phyloP scores from a whole-genome alignment of 2,113 vertebrate genomes.

The Planiliza haematocheilus region DNA sequence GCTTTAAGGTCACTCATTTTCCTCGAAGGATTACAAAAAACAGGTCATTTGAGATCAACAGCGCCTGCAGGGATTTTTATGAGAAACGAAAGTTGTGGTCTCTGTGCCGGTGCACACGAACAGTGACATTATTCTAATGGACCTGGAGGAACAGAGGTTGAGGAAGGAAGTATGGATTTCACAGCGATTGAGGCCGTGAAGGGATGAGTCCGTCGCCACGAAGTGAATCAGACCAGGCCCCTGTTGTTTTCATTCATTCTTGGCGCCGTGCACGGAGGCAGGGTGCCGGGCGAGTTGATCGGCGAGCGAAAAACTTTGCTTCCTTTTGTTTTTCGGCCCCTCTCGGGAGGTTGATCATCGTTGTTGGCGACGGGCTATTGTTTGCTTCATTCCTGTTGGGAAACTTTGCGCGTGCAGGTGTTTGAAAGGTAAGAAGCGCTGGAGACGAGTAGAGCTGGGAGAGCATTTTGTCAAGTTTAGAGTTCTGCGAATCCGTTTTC shows the following conservation, averaged over 20 bases:
- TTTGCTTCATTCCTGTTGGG: constrained; percentile 69
- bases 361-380: constrained; percentile 52
- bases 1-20: background rate
- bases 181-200: constrained; percentile 15
- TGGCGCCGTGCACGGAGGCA: background rate
- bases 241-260: constrained; percentile 27
- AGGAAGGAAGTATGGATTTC: constrained; percentile 50
- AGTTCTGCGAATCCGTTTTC: too few species aligned
- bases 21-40: background rate
- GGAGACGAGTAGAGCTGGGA: background rate
- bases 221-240: constrained; percentile 41
- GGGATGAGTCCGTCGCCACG: constrained; percentile 41
- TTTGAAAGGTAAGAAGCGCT: background rate
- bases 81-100: background rate
- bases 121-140: constrained; percentile 11
- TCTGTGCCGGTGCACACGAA: constrained; percentile 10
- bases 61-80: background rate
- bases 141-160: background rate
- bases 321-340: background rate
- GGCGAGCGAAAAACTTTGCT: constrained; percentile 4
- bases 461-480: background rate
- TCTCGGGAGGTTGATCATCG: constrained; percentile 13
- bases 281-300: constrained; percentile 11
- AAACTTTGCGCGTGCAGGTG: constrained; percentile 23
- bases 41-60: background rate